phyloP scores from a whole-genome alignment of 2,797 vertebrate species.

The Neostethus bicornis region DNA sequence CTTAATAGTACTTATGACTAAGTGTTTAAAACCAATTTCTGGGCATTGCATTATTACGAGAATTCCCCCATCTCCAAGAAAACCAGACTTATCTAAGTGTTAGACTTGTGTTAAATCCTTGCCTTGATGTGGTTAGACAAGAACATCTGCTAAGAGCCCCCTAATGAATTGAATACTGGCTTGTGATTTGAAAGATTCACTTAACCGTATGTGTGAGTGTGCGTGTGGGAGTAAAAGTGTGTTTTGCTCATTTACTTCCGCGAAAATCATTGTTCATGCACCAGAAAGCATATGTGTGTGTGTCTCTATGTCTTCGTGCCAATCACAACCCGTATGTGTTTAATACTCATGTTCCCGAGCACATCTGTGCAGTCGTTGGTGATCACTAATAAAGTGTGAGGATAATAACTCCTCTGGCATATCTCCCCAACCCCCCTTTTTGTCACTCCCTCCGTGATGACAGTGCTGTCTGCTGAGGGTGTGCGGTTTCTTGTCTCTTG shows the following conservation, averaged over 20 bases:
- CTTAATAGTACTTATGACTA: constrained; percentile 36
- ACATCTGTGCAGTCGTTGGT: constrained; percentile 20
- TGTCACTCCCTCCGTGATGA: constrained; percentile 52
- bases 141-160: constrained; percentile 68
- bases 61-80: constrained; percentile 35
- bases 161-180: constrained; percentile 65
- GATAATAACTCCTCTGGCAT: constrained; percentile 29
- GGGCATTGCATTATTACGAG: constrained; percentile 14
- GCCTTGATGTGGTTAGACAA: constrained; percentile 63
- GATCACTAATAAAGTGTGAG: constrained; percentile 42
- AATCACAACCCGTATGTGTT: not conserved
- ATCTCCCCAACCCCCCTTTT: constrained; percentile 8
- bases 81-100: constrained; percentile 45
- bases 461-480: constrained; percentile 56
- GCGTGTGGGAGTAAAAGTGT: constrained; percentile 24
- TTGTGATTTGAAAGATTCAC: constrained; percentile 64
- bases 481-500: constrained; percentile 54
- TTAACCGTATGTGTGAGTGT: constrained; percentile 39
- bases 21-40: constrained; percentile 44
- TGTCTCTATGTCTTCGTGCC: not conserved
- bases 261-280: constrained; percentile 2
- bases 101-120: constrained; percentile 57
- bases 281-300: not conserved
- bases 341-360: constrained; percentile 8
- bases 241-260: constrained; percentile 26